Evolutionary conservation across 2,797 vertebrate genomes (phyloP), one percentile per base, ranked within the genome.

Genomic region (Paratrypauchen microcephalus): DNA sequence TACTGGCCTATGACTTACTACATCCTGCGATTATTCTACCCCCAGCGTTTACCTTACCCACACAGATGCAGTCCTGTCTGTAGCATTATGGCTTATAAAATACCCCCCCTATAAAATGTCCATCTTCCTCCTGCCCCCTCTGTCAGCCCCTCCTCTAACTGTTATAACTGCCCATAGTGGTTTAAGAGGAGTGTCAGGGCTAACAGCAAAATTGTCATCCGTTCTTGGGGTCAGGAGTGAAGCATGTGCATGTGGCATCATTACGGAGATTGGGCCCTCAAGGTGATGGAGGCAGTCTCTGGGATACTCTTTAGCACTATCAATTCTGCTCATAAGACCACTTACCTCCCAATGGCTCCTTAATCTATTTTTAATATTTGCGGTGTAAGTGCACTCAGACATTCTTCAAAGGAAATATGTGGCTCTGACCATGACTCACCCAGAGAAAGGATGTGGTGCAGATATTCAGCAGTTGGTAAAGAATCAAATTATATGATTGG

Each of bases 281-380:
- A 91, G 89, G 90, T 91, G 89, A 91, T 85, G 81, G 73, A 80
- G 83, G 82, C 81, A 76, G 85, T 83, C 82, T 87, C 77, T 71
- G 80, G 81, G 81, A 86, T 87, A 84, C 78, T 86, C 83, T 82
- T 79, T 66, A 72, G 71, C 69, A 77, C 87, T 82, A 92, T 93
- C 91, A 87, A 80, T 90, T 90, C 82, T 87, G 74, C 86, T 90
- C 89, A 92, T 91, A 83, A 86, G 88, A 82, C 77, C 88, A 91
- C 92, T 92, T 92, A 91, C 83, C 83, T 85, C 75, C 70, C 82
- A 89, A 87, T 86, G 78, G 86, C 76, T 78, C 77, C 54, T n/a
- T 92, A 92, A 93, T 93, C 85, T 89, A 82, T 89, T 91, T 93
- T 90, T 89, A 91, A 93, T 92, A 92, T 92, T 92, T 90, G 80